Evolutionary conservation across 1,140 invertebrate species (phyloP), one percentile per base, ranked within the genome.

Genomic region (Drosophila orosa): DNA sequence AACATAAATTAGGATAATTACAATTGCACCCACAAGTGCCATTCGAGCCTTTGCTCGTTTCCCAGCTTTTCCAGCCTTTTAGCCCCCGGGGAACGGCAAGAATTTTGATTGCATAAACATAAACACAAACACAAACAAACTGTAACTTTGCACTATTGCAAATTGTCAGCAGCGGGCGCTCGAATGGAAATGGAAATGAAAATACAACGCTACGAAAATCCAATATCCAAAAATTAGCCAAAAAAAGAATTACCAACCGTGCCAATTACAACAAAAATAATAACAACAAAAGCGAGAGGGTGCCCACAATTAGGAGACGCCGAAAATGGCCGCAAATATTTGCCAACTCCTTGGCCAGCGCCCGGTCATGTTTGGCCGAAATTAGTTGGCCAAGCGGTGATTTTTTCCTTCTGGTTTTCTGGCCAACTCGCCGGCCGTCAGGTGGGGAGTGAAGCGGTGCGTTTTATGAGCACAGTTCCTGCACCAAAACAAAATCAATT

Each of bases 1-100:
- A 89, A 89, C 84, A 89, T 89, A 89, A 89, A 90, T 89, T 89
- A 84, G 85, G 84, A 89, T 89, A 89, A 89, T 89, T 89, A 89
- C 84, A 84, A 89, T 89, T 89, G 84, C 84, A 89, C 84, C 84
- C 84, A 89, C 84, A 89, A 89, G 85, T 89, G 85, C 80, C 80
- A 89, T 89, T 89, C 63, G 76, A 78, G 61, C 50, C 60, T 66
- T 44, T 17, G 42, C 35, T 29, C 1, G 47, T 29, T 48, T 48
- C 27, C 47, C 47, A 48, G 47, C 25, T 13, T 48, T 29, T 48
- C 2, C 45, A 48, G 45, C n/a, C 10, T 9, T 45, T 42, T 59
- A 24, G 33, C 58, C 31, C 60, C 55, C 65, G 40, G 83, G 66
- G 69, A 69, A 63, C 44, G 56, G 62, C 66, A 84, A 89, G 84